phyloP scores from a whole-genome alignment of 2,797 vertebrate species.

The Poecilia picta region DNA sequence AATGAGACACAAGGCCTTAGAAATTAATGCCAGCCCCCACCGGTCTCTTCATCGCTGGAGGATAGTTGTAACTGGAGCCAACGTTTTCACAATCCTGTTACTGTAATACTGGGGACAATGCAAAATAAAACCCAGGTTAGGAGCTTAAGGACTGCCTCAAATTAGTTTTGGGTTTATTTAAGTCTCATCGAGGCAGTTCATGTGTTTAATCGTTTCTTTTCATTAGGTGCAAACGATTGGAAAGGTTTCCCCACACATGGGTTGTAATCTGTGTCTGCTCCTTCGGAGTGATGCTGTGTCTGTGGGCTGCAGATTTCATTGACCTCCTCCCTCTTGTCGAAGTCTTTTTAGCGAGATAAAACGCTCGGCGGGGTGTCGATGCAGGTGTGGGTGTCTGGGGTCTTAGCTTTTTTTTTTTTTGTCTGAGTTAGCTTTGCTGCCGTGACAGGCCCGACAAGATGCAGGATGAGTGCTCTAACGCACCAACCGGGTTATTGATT shows the following conservation, averaged over 20 bases:
- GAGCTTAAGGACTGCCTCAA: slow-evolving; percentile 64
- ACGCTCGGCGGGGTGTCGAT: slow-evolving; percentile 19
- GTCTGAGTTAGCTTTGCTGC: slow-evolving; percentile 21
- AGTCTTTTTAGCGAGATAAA: slow-evolving; percentile 45
- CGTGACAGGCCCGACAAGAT: slow-evolving; percentile 51
- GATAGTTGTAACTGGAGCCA: slow-evolving; percentile 55
- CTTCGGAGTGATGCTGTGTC: slow-evolving; percentile 25
- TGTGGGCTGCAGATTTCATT: slow-evolving; percentile 44
- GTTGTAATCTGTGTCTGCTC: slow-evolving; percentile 28
- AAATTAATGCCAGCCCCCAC: slow-evolving; percentile 72
- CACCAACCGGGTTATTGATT: slow-evolving; percentile 52
- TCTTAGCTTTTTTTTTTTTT: slow-evolving; percentile 15
- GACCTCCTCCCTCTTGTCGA: slow-evolving; percentile 44
- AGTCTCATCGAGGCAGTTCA: slow-evolving; percentile 41
- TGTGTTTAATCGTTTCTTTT: slow-evolving; percentile 52
- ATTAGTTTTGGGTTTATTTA: slow-evolving; percentile 60
- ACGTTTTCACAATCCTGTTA: slow-evolving; percentile 67
- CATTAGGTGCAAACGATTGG: slow-evolving; percentile 61
- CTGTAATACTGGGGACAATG: slow-evolving; percentile 65
- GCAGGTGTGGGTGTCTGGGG: slow-evolving; percentile 28
- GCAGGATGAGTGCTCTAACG: slow-evolving; percentile 43
- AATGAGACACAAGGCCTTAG: slow-evolving; percentile 73
- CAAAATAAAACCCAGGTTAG: slow-evolving; percentile 55
- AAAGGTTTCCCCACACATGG: slow-evolving; percentile 32
- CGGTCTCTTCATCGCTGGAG: slow-evolving; percentile 51